These are phyloP conservation scores for Epizoanthus ramosus DNA, from an alignment of 92 coral and sea anemone genomes.

Conservation along the genomic window DNA sequence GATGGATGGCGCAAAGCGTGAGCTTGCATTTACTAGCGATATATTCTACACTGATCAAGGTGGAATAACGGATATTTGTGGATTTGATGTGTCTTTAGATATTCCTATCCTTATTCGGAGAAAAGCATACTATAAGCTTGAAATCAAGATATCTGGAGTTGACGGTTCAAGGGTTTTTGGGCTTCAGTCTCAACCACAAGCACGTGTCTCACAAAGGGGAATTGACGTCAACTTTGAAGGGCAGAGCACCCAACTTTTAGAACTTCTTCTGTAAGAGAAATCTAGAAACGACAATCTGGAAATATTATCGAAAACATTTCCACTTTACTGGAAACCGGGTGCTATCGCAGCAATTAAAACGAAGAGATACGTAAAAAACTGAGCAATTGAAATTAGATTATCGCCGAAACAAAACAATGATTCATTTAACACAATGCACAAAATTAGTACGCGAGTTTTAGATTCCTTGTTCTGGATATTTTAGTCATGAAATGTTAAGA, in stretches of 20 bases:
- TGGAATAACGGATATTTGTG: constrained; percentile 1
- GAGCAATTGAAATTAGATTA: no score
- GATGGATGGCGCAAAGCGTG: constrained; percentile 19
- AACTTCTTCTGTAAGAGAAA: constrained; percentile 44
- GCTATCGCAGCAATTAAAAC: no score
- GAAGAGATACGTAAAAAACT: no score
- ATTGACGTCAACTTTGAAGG: constrained; percentile 62
- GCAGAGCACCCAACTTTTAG: constrained; percentile 53
- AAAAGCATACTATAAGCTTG: constrained; percentile 29
- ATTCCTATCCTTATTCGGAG: constrained; percentile 22
- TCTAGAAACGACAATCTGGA: no score
- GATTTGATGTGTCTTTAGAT: constrained; percentile 35
- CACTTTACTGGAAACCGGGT: no score
- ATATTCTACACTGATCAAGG: constrained; percentile 27
- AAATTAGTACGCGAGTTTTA: no score
- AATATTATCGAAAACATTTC: no score
- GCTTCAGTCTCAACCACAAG: constrained; percentile 25
- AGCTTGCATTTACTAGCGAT: constrained; percentile 20
- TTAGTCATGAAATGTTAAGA: no score
- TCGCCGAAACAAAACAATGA: no score
- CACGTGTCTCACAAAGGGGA: constrained; percentile 43
- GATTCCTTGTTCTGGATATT: no score
- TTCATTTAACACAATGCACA: no score
- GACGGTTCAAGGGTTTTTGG: constrained; percentile 15
- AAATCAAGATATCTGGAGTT: constrained; percentile 19